Percentiles rank a stretch among this genome's conserved stretches.
phyloP scores from a whole-genome alignment of 2,888 invertebrate species.

The Athrips mouffetella region DNA sequence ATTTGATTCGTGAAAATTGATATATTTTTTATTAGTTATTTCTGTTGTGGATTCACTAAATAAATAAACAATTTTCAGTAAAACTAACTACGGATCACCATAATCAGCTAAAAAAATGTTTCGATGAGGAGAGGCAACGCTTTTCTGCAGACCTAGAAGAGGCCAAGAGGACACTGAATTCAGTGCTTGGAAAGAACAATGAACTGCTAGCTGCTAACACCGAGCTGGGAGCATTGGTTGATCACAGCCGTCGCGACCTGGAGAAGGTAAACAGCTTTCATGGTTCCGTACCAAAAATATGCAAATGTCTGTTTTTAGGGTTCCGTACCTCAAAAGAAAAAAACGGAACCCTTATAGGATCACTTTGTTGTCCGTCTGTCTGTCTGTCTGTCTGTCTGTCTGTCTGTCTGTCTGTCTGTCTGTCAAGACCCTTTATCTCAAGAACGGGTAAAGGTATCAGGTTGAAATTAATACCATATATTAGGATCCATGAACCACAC shows the following conservation, averaged over 20 bases:
- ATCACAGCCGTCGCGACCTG: slow-evolving; percentile 27
- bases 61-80: slow-evolving; percentile 28
- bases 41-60: too few species aligned
- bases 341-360: too few species aligned
- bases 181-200: slow-evolving; percentile 25
- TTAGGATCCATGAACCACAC: too few species aligned
- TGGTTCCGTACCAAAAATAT: neutral
- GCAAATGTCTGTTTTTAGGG: neutral
- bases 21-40: too few species aligned
- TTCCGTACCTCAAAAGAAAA: too few species aligned
- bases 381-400: too few species aligned
- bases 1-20: too few species aligned
- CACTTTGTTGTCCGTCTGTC: too few species aligned
- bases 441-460: too few species aligned
- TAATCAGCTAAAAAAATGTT: slow-evolving; percentile 31
- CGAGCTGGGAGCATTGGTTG: slow-evolving; percentile 30
- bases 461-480: too few species aligned
- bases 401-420: too few species aligned
- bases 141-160: slow-evolving; percentile 32
- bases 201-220: slow-evolving; percentile 27
- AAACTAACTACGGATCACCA: slow-evolving; percentile 35
- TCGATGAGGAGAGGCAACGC: slow-evolving; percentile 32
- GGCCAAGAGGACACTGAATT: slow-evolving; percentile 23
- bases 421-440: too few species aligned
- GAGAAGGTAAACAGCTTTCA: slow-evolving; percentile 25